Evolutionary conservation across 2,797 vertebrate species (phyloP), one percentile per base, ranked within the genome.

Genomic region (Sparus aurata): DNA sequence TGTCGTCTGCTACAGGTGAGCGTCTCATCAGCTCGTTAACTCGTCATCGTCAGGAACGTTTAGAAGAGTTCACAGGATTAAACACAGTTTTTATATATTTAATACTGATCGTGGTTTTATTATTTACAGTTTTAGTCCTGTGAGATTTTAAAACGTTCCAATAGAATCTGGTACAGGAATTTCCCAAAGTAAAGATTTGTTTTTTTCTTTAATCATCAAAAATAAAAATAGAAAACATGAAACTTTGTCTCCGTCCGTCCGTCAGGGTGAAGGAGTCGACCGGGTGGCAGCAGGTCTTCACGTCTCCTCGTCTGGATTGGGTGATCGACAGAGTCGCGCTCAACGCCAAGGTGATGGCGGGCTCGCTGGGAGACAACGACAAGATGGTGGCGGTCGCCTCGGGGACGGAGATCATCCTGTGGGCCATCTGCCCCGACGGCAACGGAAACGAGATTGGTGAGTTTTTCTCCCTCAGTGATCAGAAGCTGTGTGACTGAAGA

Each of bases 351-450:
- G 97, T 97, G 58, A 95, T 97, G 55, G 96, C 96, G 0, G 96
- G 97, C 5, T 96, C 96, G 0, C 87, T 96, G 61, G 97, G 96
- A 0, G 97, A 98, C 89, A 96, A 96, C 0, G 97, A 98, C 91
- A 98, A 97, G 91, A 98, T 98, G 97, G 97, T 98, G 84, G 97
- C 97, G 0, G 97, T 95, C 0, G 96, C 97, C 2, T 96, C 96
- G 0, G 95, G 92, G 73, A 96, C 91, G 0, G 97, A 98, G 84
- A 98, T 98, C 89, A 96, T 98, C 73, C 94, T 98, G 1, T 98
- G 97, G 97, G 90, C 96, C 16, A 95, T 98, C 72, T 97, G 95
- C 45, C 92, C 95, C 0, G 96, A 97, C 10, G 96, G 97, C 15
- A 95, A 95, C 0, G 97, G 97, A 18, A 97, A 93, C 0, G 97